phyloP scores from a whole-genome alignment of 2,797 vertebrate genomes.

The Gephyroberyx darwinii region DNA sequence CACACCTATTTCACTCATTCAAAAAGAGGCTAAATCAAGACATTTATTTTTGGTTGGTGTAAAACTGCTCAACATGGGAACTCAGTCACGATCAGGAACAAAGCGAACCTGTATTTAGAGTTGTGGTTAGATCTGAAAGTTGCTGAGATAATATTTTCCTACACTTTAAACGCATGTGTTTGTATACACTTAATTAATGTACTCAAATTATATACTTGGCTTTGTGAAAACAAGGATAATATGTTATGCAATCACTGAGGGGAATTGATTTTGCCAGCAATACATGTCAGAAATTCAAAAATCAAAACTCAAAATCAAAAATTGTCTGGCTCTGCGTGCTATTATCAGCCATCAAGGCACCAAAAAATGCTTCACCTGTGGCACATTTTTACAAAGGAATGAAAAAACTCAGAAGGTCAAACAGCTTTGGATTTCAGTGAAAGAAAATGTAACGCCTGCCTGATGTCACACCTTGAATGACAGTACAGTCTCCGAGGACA shows the following conservation, averaged over 20 bases:
- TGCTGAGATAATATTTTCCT: not conserved
- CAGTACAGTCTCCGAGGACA: not conserved
- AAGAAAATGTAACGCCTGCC: not conserved
- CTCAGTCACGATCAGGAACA: not conserved
- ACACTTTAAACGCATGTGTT: not conserved
- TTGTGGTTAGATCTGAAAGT: not conserved
- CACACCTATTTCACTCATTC: not conserved
- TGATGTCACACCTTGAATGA: constrained; percentile 25
- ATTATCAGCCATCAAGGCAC: too few relatives aligned
- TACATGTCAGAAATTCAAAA: too few relatives aligned
- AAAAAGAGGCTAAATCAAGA: not conserved
- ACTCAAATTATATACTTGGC: too few relatives aligned
- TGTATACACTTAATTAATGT: too few relatives aligned
- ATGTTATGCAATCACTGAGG: too few relatives aligned
- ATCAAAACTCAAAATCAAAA: too few relatives aligned
- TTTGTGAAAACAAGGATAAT: too few relatives aligned
- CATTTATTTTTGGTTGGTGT: too few relatives aligned
- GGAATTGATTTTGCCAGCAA: too few relatives aligned
- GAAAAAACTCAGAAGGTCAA: too few relatives aligned
- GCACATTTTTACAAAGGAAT: not conserved
- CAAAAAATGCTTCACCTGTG: not conserved
- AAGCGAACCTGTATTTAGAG: too few relatives aligned
- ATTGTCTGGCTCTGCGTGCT: too few relatives aligned
- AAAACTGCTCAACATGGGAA: not conserved
- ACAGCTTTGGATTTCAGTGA: not conserved